Base-by-base conservation (phyloP, 1,140 invertebrate genomes). In the Panagrolaimus sp. region DNA sequence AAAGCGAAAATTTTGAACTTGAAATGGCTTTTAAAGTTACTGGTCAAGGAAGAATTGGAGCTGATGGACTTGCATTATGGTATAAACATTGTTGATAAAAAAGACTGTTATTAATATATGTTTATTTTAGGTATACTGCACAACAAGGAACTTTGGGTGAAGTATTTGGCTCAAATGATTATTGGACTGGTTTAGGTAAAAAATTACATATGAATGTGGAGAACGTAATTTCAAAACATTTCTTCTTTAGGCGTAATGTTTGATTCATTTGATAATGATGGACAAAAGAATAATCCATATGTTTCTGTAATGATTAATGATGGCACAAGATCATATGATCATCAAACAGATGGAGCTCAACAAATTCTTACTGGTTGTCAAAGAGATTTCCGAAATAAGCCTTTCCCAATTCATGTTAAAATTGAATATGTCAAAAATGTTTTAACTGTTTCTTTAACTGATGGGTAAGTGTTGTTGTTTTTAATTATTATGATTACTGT, bases 191-290 rank as follows among this genome's bases (percentile, higher is more conserved):
- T 72, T 87, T 98, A 24, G 7, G 7, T 38, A 38, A 38, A 38
- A 38, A 38, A 38, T 4, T 38, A 38, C n/a, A n/a, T n/a, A n/a
- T n/a, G n/a, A n/a, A n/a, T n/a, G n/a, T n/a, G n/a, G n/a, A 38
- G 7, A 38, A 38, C 32, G 7, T 4, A 38, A 38, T 4, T 38
- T 38, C 7, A 4, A 38, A 4, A 38, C 32, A 7, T 38, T 38
- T 7, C 32, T 38, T 38, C 32, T 38, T 7, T n/a, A n/a, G 58
- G 71, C 17, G 43, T 73, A 7, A 74, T 77, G 71, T 28, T 81
- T 2, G 96, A 99, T 84, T 98, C 95, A 0, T 99, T 98, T 84
- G 96, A 99, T 83, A 99, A 99, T 86, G 96, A 98, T 84, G 95
- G 93, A 84, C 94, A 94, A 77, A 84, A 85, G 71, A 74, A 77